These are phyloP conservation scores for Drosophila melanosoma DNA, from an alignment of 2,888 invertebrate species.

Conservation along the genomic window DNA sequence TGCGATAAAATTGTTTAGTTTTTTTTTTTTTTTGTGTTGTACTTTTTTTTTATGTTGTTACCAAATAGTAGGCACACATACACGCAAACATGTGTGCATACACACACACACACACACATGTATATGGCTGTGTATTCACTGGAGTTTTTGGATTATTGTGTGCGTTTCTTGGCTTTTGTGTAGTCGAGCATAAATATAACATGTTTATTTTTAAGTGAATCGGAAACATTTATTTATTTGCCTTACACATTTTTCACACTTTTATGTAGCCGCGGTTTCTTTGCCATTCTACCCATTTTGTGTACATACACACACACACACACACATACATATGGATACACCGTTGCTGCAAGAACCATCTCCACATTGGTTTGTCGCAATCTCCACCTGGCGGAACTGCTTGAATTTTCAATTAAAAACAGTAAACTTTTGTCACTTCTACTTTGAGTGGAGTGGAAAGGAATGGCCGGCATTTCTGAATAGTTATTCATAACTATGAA, in stretches of 20 bases:
- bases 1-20: conserved; percentile 64
- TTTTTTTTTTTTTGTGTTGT: conserved; percentile 18
- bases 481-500: conserved; percentile 72
- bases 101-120: conserved; percentile 5
- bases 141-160: conserved; percentile 34
- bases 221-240: conserved; percentile 71
- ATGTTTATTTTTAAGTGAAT: conserved; percentile 68
- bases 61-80: conserved; percentile 3
- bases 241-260: conserved; percentile 35
- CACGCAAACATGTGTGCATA: conserved; percentile 1
- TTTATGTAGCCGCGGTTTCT: conserved; percentile 14
- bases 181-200: conserved; percentile 67
- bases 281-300: background rate
- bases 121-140: conserved; percentile 18
- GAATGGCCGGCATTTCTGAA: conserved; percentile 54
- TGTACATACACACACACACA: background rate
- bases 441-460: background rate
- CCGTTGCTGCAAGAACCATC: background rate
- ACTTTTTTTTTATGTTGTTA: conserved; percentile 17
- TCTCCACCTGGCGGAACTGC: conserved; percentile 37
- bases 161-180: conserved; percentile 43
- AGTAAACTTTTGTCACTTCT: conserved; percentile 37
- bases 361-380: conserved; percentile 13
- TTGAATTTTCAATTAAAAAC: conserved; percentile 74
- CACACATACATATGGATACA: background rate